These are phyloP conservation scores for Pseudois nayaur DNA, from an alignment of 2,113 vertebrate species.

Conservation along the genomic window DNA sequence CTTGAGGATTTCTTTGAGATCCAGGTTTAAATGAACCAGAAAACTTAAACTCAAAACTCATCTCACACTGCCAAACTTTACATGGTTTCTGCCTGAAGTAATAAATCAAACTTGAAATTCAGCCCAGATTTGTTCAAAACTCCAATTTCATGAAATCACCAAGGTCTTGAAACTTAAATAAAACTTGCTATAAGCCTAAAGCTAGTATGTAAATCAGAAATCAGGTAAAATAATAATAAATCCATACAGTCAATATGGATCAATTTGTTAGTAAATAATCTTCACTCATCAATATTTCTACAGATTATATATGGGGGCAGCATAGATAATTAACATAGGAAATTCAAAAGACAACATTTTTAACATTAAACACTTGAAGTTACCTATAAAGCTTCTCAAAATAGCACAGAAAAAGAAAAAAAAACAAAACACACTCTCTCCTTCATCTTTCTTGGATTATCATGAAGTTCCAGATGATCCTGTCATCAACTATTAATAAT, in stretches of 20 bases:
- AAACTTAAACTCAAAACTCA: constrained; percentile 64
- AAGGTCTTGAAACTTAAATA: neutral
- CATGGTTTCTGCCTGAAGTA: constrained; percentile 60
- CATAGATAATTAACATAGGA: neutral
- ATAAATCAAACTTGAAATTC: constrained; percentile 69
- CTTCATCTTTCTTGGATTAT: neutral
- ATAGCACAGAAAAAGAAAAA: neutral
- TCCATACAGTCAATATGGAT: neutral
- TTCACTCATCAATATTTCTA: neutral
- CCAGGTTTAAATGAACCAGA: constrained; percentile 72
- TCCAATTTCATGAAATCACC: constrained; percentile 56
- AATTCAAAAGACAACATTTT: neutral
- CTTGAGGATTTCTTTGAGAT: constrained; percentile 62
- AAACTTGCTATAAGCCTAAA: constrained; percentile 13
- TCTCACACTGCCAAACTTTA: constrained; percentile 60
- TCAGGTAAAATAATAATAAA: neutral
- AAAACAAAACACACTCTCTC: neutral
- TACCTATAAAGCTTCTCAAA: neutral
- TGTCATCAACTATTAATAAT: neutral
- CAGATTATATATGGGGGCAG: neutral
- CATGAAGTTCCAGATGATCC: neutral
- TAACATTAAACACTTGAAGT: neutral
- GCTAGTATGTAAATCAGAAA: constrained; percentile 30
- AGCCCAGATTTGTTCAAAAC: constrained; percentile 55
- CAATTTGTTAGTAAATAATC: neutral